These are phyloP conservation scores for Lycopodina hypogea DNA, from an alignment of 37 sponge, comb jelly and placozoan genomes.

Conservation along the genomic window DNA sequence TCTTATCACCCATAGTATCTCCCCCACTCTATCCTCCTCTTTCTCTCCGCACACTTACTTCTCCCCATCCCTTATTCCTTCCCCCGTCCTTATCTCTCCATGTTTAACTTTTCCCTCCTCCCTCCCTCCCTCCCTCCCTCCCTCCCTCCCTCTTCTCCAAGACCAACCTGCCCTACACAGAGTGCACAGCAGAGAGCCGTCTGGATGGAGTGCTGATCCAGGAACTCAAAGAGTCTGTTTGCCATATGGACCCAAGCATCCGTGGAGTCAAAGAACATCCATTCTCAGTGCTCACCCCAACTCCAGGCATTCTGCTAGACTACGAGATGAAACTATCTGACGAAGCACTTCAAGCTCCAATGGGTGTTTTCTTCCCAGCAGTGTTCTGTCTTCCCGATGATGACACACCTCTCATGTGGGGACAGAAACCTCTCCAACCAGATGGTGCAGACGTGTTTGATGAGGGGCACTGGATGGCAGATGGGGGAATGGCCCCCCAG, in stretches of 20 bases:
- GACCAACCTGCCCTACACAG: slow-evolving; percentile 77
- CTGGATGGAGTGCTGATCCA: slow-evolving; percentile 74
- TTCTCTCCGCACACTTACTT: not conserved
- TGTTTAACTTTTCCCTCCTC: not conserved
- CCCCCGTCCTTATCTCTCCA: not conserved
- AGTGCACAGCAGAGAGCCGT: slow-evolving; percentile 41
- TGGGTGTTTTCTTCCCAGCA: slow-evolving; percentile 63
- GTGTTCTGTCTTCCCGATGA: slow-evolving; percentile 59
- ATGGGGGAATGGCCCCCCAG: slow-evolving; percentile 7
- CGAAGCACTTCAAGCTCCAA: slow-evolving; percentile 38
- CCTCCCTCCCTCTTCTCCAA: not conserved
- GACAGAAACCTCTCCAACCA: slow-evolving; percentile 23
- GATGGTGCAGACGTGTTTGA: slow-evolving; percentile 71
- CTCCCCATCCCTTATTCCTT: not conserved
- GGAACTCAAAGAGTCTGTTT: slow-evolving; percentile 80
- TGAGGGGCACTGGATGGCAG: slow-evolving; percentile 53
- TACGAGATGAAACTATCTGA: slow-evolving; percentile 54
- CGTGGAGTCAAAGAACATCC: slow-evolving; percentile 25
- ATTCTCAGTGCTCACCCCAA: slow-evolving; percentile 37
- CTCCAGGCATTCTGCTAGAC: slow-evolving; percentile 28
- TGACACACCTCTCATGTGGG: slow-evolving; percentile 45
- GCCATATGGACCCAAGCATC: slow-evolving; percentile 70
- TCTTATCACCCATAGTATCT: not conserved
- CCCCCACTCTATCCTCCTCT: not conserved
- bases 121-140: no score